These are phyloP conservation scores for Pogona vitticeps DNA, from an alignment of 2,113 vertebrate species.

Conservation along the genomic window DNA sequence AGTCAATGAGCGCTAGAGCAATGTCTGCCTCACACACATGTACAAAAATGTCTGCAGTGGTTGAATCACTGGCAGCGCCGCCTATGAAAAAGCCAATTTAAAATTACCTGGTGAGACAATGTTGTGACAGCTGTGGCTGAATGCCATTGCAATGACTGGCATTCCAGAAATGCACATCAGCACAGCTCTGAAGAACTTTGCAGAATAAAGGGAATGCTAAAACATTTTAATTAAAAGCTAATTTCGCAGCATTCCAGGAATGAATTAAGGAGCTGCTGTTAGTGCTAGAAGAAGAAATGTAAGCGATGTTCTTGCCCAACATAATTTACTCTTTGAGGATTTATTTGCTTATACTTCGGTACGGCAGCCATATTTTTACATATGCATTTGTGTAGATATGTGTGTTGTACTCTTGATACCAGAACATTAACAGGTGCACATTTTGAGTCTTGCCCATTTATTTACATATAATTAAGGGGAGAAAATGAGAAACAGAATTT, in stretches of 20 bases:
- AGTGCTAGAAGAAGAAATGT: neutral
- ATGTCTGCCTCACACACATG: neutral
- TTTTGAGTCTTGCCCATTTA: too few species aligned
- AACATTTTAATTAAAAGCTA: neutral
- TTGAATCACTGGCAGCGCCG: neutral
- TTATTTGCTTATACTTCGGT: neutral
- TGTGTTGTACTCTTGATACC: too few species aligned
- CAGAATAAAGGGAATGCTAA: neutral
- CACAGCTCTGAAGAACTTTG: neutral
- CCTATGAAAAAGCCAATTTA: slow-evolving; percentile 5
- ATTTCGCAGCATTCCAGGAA: neutral
- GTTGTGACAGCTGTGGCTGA: neutral
- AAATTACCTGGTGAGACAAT: neutral
- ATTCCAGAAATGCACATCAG: slow-evolving; percentile 9
- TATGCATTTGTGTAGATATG: too few species aligned
- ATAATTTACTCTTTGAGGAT: neutral
- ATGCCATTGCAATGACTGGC: too few species aligned
- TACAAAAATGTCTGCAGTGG: neutral
- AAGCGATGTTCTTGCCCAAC: neutral
- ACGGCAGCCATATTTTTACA: neutral
- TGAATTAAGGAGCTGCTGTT: neutral
- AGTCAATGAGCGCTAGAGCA: neutral
- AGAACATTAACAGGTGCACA: too few species aligned
- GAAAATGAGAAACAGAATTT: too few species aligned
- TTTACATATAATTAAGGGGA: too few species aligned